Conservation (phyloP, 2,888 invertebrate genomes). For the Gortyna flavago region DNA sequence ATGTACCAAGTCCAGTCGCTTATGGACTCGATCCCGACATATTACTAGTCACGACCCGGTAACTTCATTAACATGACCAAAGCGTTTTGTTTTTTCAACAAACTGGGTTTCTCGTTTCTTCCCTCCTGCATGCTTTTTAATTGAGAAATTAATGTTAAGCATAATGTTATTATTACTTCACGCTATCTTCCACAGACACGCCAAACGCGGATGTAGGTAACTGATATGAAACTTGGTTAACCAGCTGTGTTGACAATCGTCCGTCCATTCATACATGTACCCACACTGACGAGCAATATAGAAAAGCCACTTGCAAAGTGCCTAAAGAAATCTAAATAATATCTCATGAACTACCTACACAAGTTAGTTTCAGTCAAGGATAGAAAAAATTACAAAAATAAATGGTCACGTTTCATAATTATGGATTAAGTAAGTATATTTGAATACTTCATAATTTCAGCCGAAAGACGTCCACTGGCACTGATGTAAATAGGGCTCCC, state of each 20-base stretch:
- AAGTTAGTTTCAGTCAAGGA: background rate
- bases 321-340: background rate
- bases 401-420: background rate
- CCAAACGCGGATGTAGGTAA: slow-evolving; percentile 47
- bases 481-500: no score
- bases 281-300: background rate
- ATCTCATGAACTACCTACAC: background rate
- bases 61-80: slow-evolving; percentile 70
- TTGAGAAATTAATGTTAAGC: background rate
- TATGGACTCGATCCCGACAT: slow-evolving; percentile 68
- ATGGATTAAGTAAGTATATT: background rate
- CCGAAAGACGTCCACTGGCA: no score
- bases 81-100: slow-evolving; percentile 28
- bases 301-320: background rate
- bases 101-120: background rate
- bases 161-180: slow-evolving; percentile 1
- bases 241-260: slow-evolving; percentile 51
- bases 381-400: background rate
- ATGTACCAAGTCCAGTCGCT: slow-evolving; percentile 69
- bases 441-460: no score
- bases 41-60: slow-evolving; percentile 70
- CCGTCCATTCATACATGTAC: slow-evolving; percentile 38
- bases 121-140: background rate
- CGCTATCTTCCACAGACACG: slow-evolving; percentile 36
- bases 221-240: slow-evolving; percentile 50